Conservation (phyloP, 2,888 invertebrate species). For the Ennomos fuscantarius region DNA sequence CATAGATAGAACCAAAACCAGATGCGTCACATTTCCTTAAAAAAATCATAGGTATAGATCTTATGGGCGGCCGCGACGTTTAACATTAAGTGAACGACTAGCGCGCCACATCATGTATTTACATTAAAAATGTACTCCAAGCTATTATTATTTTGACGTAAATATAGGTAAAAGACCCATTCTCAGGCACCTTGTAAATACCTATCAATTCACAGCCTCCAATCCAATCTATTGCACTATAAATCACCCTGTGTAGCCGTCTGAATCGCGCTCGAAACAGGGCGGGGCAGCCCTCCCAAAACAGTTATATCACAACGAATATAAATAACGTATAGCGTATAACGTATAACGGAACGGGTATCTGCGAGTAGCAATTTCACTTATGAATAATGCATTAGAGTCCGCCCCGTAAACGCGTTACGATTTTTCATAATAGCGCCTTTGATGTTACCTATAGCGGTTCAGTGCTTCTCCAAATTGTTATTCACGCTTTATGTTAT, state of each 20-base stretch:
- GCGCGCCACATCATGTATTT: too few relatives aligned
- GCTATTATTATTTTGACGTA: too few relatives aligned
- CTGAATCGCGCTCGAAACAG: conserved; percentile 38
- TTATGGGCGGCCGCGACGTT: too few relatives aligned
- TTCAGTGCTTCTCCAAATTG: conserved; percentile 42
- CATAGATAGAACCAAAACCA: too few relatives aligned
- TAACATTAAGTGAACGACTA: too few relatives aligned
- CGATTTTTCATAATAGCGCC: conserved; percentile 83
- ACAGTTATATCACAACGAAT: conserved; percentile 59
- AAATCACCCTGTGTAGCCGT: conserved; percentile 26
- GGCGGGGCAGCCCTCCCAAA: conserved; percentile 58
- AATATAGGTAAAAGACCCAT: too few relatives aligned
- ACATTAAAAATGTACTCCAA: too few relatives aligned
- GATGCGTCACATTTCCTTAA: too few relatives aligned
- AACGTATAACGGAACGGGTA: conserved; percentile 60
- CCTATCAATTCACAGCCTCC: conserved; percentile 17
- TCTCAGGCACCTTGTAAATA: neutral
- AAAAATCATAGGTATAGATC: too few relatives aligned
- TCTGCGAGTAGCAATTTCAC: conserved; percentile 69
- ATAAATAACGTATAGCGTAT: conserved; percentile 76
- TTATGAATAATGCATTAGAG: conserved; percentile 78
- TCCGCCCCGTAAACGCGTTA: conserved; percentile 82
- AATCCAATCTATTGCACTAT: conserved; percentile 27
- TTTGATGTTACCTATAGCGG: conserved; percentile 63
- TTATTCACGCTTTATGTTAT: conserved; percentile 63